Evolutionary conservation across 37 sponge, comb jelly and placozoan species (phyloP), one percentile per base, ranked within the genome.

Genomic region (Dysidea cf. avara): DNA sequence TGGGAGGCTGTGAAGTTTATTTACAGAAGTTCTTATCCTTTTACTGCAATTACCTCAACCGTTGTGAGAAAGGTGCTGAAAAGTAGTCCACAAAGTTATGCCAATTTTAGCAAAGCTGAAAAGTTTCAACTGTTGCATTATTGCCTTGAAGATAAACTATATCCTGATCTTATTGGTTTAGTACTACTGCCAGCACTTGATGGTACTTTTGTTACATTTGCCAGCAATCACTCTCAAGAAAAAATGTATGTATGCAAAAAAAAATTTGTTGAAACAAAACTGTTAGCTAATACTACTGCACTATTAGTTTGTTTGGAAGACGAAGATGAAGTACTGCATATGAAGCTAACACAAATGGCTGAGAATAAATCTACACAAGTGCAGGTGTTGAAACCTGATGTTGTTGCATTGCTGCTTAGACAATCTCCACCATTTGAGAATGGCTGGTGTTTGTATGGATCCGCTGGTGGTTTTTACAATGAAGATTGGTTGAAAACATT

Each of bases 121-220:
- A 84, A 84, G 47, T 7, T 61, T 28, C 47, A 65, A 25, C 34
- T 84, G 38, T 66, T 84, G 22, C 33, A 20, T 0, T 84, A 84
- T 66, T 84, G 84, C 39, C 66, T 84, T 12, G 57, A 49, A 25
- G 78, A 84, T 39, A 39, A 60, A 22, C 6, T 32, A 22, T 77
- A 77, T 36, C 11, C 18, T 39, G 82, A 81, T 14, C 47, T 81
- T 5, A 17, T 33, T 56, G 59, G 66, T 6, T 28, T 84, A 2
- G 66, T 54, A 17, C 66, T 84, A 20, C 62, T 84, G 14, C 84
- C 84, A 29, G 51, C 77, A 37, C 71, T 57, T n/a, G 64, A 70
- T 70, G 66, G 72, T 20, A 69, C 40, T 7, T 84, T 84, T 63
- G 32, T 34, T 50, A 11, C 32, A 2, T 77, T 84, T 70, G 39